Percentiles rank a stretch among this genome's conserved stretches.
Conservation (phyloP, 1,140 invertebrate species). For the Lamellibrachia luymesi region DNA sequence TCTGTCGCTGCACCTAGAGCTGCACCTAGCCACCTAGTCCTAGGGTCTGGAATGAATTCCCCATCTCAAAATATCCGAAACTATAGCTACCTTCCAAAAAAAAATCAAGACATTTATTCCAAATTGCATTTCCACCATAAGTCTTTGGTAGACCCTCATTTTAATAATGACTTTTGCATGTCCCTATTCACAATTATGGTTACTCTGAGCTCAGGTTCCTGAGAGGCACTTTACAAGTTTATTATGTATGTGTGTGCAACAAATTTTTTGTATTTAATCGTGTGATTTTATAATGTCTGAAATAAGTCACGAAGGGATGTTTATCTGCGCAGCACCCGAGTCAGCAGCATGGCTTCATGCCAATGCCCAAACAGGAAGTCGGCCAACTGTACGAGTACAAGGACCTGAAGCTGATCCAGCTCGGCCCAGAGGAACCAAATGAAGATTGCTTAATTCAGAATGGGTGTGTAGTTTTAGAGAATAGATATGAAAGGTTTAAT, state of each 20-base stretch:
- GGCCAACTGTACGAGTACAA: conserved; percentile 73
- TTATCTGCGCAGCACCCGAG: conserved; percentile 16
- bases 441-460: conserved; percentile 65
- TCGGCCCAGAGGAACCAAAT: conserved; percentile 74
- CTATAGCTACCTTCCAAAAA: too few species aligned
- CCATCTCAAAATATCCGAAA: too few species aligned
- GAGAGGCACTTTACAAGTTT: background rate
- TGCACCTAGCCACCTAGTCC: too few species aligned
- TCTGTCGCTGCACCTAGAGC: too few species aligned
- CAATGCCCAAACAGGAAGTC: conserved; percentile 73
- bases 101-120: too few species aligned
- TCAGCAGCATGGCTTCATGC: conserved; percentile 37
- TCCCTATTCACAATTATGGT: too few species aligned
- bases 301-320: background rate
- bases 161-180: too few species aligned
- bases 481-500: conserved; percentile 32
- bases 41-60: too few species aligned
- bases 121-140: too few species aligned
- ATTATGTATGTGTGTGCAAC: too few species aligned
- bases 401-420: conserved; percentile 61
- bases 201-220: background rate
- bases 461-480: conserved; percentile 53
- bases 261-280: background rate
- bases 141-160: too few species aligned
- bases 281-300: background rate